Evolutionary conservation across 2,888 invertebrate species (phyloP).

Genomic region (Ectropis crepuscularia): DNA sequence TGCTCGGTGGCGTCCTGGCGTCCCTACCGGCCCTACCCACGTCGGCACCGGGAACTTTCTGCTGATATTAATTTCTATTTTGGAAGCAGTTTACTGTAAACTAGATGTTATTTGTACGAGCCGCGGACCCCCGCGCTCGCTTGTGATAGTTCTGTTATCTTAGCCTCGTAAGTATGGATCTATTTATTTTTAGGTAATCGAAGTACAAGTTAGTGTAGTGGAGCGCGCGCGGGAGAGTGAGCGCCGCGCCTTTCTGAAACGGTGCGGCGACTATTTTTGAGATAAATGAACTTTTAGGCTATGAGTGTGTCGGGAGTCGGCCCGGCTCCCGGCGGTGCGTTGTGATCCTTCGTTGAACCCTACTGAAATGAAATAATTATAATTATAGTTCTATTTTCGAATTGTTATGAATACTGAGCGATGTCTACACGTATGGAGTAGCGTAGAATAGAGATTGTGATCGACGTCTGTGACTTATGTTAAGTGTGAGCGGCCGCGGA

Average conservation of each 20-base stretch:
- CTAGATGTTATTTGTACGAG: neutral
- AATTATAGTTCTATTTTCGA: slow-evolving; percentile 32
- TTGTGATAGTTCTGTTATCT: slow-evolving; percentile 50
- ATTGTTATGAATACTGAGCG: slow-evolving; percentile 31
- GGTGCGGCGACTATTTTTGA: slow-evolving; percentile 20
- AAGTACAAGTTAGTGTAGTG: slow-evolving; percentile 71
- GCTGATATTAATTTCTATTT: neutral
- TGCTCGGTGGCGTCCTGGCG: no score
- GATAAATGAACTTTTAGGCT: slow-evolving; percentile 8
- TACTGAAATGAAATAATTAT: slow-evolving; percentile 1
- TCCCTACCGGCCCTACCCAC: no score
- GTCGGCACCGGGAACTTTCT: neutral
- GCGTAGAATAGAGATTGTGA: slow-evolving; percentile 25
- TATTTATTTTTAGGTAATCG: slow-evolving; percentile 73
- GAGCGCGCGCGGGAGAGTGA: slow-evolving; percentile 20
- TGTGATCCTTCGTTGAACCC: slow-evolving; percentile 22
- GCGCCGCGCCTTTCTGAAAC: slow-evolving; percentile 32
- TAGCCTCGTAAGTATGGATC: slow-evolving; percentile 52
- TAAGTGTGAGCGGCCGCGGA: slow-evolving; percentile 4
- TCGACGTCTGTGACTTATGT: slow-evolving; percentile 46
- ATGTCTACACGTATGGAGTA: slow-evolving; percentile 26
- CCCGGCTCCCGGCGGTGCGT: neutral
- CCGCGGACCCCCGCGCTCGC: neutral
- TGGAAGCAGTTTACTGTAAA: slow-evolving; percentile 7
- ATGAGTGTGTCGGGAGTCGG: no score